Evolutionary conservation across 2,113 vertebrate genomes (phyloP).

Genomic region (Dromaius novaehollandiae): DNA sequence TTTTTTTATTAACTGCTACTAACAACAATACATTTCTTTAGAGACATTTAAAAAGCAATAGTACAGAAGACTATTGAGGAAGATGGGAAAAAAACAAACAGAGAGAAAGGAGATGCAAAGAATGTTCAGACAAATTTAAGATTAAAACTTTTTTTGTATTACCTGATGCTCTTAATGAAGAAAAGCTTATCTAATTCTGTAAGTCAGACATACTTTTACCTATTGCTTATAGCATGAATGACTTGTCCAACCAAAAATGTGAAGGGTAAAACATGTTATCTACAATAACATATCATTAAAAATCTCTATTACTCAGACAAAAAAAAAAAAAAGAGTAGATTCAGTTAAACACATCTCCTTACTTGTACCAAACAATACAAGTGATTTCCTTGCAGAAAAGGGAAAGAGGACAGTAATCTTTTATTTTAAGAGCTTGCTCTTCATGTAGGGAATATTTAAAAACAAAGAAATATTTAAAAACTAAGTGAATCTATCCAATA

Average conservation of each 20-base stretch:
- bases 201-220: not conserved
- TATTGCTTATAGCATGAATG: not conserved
- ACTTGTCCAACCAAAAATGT: not conserved
- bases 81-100: not conserved
- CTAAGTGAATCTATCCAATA: not conserved
- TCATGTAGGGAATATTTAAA: not conserved
- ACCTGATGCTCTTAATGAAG: not conserved
- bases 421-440: not conserved
- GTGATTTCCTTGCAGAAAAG: not conserved
- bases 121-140: not conserved
- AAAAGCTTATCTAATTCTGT: not conserved
- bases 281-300: not conserved
- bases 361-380: not conserved
- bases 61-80: not conserved
- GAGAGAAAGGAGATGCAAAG: rapidly evolving
- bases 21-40: not conserved
- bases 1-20: not conserved
- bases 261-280: not conserved
- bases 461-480: not conserved
- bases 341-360: not conserved
- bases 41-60: not conserved
- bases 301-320: not conserved
- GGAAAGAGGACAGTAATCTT: not conserved
- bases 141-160: not conserved
- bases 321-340: not conserved